Percentiles rank a stretch among this genome's conserved stretches.
Conservation (phyloP, 2,888 invertebrate species). For the Pyrrhosoma nymphula region DNA sequence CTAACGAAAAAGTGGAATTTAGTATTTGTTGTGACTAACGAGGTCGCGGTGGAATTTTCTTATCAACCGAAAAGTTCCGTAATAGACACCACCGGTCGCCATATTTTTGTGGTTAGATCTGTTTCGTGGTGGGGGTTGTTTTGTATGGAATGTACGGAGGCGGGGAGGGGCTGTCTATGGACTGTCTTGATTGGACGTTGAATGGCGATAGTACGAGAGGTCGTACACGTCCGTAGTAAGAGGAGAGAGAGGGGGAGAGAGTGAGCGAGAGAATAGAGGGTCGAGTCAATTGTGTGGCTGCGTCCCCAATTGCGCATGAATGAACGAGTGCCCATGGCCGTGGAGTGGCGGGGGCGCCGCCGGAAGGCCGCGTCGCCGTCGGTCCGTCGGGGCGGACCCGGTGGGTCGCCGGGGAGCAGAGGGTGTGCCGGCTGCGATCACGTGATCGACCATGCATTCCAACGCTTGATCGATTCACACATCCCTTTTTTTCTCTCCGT, state of each 20-base stretch:
- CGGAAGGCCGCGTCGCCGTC: not conserved
- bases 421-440: too few species aligned
- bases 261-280: too few species aligned
- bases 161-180: not conserved
- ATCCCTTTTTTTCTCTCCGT: too few species aligned
- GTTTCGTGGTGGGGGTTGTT: not conserved
- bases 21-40: too few species aligned
- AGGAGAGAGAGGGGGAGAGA: not conserved
- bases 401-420: not conserved
- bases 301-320: not conserved
- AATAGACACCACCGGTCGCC: too few species aligned
- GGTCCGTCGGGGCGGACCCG: not conserved
- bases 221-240: conserved; percentile 3
- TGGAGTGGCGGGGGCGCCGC: not conserved
- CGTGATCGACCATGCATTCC: not conserved
- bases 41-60: too few species aligned
- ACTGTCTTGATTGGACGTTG: not conserved
- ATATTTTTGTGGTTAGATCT: not conserved
- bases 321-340: not conserved
- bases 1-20: too few species aligned
- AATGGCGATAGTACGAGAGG: not conserved
- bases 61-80: too few species aligned
- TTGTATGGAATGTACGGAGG: not conserved
- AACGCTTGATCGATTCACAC: too few species aligned
- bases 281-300: not conserved